phyloP scores from a whole-genome alignment of 2,888 invertebrate species.

The Xanthia togata region DNA sequence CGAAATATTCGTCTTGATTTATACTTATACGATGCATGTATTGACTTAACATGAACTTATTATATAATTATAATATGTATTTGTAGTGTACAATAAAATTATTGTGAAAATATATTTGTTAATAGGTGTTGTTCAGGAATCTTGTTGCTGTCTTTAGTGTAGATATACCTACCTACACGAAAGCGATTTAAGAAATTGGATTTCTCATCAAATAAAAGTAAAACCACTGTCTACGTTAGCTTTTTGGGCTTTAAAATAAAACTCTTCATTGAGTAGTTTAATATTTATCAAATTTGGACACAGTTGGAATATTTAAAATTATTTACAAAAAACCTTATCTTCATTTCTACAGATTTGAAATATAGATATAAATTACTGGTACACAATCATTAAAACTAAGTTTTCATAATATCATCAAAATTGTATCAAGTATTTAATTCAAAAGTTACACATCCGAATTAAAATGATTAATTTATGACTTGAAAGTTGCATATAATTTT shows the following conservation, averaged over 20 bases:
- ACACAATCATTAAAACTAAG: constrained; percentile 52
- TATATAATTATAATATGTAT: constrained; percentile 34
- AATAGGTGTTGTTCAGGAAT: constrained; percentile 60
- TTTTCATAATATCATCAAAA: constrained; percentile 63
- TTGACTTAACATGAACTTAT: constrained; percentile 45
- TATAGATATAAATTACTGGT: constrained; percentile 35
- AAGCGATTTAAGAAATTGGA: constrained; percentile 15
- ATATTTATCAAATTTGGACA: constrained; percentile 61
- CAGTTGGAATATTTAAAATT: constrained; percentile 54
- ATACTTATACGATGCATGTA: constrained; percentile 49
- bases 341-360: constrained; percentile 50
- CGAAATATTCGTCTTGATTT: constrained; percentile 35
- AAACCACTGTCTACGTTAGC: neutral
- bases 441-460: constrained; percentile 36
- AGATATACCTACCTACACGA: constrained; percentile 7
- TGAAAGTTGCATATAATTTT: constrained; percentile 18
- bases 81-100: constrained; percentile 64
- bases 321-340: constrained; percentile 45
- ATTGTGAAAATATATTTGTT: constrained; percentile 65
- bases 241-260: constrained; percentile 52
- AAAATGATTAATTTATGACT: constrained; percentile 41
- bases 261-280: constrained; percentile 51
- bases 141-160: constrained; percentile 45
- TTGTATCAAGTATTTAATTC: constrained; percentile 46
- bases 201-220: constrained; percentile 20